Evolutionary conservation across 1,140 invertebrate species (phyloP).

Genomic region (Calosoma granatense): DNA sequence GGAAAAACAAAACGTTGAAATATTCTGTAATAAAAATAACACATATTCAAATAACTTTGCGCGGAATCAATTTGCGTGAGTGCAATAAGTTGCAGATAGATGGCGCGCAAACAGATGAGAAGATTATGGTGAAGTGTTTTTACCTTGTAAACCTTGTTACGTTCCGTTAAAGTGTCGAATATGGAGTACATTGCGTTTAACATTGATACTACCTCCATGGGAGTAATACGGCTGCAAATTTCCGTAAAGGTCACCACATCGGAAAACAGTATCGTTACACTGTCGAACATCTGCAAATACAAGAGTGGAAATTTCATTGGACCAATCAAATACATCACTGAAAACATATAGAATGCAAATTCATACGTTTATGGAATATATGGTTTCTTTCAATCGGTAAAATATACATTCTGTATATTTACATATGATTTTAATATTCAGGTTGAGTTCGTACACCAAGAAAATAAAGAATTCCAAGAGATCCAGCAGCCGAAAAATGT

Average conservation of each 20-base stretch:
- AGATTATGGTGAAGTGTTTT: no score
- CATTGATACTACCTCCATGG: slow-evolving; percentile 97
- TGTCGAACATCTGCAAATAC: slow-evolving; percentile 77
- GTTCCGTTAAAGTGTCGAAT: slow-evolving; percentile 84
- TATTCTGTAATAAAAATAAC: no score
- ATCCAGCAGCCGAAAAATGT: no score
- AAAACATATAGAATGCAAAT: not conserved
- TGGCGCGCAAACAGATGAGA: no score
- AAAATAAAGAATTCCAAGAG: no score
- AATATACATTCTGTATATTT: no score
- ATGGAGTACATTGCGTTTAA: slow-evolving; percentile 91
- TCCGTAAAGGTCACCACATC: slow-evolving; percentile 96
- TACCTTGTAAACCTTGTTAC: slow-evolving; percentile 91
- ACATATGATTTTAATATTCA: no score
- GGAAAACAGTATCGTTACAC: slow-evolving; percentile 90
- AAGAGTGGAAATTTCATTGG: slow-evolving; percentile 14
- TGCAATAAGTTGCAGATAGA: no score
- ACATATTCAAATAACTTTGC: no score
- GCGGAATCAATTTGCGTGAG: no score
- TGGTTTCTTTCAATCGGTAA: not conserved
- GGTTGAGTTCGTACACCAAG: no score
- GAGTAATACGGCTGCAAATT: slow-evolving; percentile 88
- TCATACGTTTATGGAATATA: not conserved
- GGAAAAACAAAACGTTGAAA: no score
- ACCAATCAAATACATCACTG: not conserved